Conservation (phyloP, 2,113 vertebrate species). For the Papio anubis region DNA sequence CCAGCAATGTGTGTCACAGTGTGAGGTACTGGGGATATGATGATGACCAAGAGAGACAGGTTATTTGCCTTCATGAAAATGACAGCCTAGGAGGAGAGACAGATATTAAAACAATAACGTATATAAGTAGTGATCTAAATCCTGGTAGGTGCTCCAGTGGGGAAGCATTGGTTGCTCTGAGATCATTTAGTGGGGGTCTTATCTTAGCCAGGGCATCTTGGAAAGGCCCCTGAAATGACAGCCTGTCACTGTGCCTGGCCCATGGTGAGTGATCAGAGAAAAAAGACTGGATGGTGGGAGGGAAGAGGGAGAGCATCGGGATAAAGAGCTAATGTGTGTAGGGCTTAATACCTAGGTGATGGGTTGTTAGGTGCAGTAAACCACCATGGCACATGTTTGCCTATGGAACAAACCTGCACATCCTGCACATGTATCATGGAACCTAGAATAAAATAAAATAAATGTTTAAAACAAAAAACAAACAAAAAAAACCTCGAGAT, state of each 20-base stretch:
- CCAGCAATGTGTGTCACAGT: not conserved
- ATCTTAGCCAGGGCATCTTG: not conserved
- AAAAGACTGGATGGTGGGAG: too few species aligned
- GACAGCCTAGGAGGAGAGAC: not conserved
- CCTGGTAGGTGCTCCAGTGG: not conserved
- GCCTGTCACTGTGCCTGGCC: not conserved
- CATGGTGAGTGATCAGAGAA: not conserved
- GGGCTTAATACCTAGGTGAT: too few species aligned
- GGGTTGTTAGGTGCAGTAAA: too few species aligned
- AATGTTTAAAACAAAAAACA: too few species aligned
- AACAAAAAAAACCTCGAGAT: not conserved
- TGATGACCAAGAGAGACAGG: not conserved
- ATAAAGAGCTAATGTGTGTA: too few species aligned
- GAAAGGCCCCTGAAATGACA: not conserved
- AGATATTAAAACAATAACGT: not conserved
- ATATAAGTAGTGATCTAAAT: not conserved
- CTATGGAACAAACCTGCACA: too few species aligned
- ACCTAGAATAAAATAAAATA: too few species aligned
- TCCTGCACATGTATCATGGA: too few species aligned
- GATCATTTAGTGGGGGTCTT: not conserved
- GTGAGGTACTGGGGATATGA: not conserved
- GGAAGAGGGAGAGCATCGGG: too few species aligned
- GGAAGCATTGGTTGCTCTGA: not conserved
- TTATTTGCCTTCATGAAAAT: not conserved
- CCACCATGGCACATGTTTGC: too few species aligned